Evolutionary conservation across 2,888 invertebrate species (phyloP), one percentile per base, ranked within the genome.

Genomic region (Oscheius sp.): DNA sequence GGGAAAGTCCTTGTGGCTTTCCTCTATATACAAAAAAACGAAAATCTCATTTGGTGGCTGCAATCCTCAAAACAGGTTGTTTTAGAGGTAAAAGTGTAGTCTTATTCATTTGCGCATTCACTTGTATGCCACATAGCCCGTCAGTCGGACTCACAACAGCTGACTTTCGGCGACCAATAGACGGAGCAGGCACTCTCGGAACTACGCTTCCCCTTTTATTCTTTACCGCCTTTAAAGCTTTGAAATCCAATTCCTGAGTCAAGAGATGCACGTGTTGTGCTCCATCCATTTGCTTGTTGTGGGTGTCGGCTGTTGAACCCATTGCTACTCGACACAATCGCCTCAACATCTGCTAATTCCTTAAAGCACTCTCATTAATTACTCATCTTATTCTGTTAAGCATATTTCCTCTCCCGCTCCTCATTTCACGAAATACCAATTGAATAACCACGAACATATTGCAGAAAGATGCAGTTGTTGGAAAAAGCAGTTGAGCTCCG

Each of bases 401-500:
- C 47, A 17, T 20, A 32, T 32, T 14, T 17, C 54, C 33, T 54
- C 4, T 22, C 33, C 32, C 17, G n/a, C 20, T 32, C 2, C 54
- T 50, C n/a, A 28, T 26, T 20, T 14, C 26, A 2, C 49, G 20
- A 4, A 47, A 6, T 47, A 4, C 3, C 20, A 20, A 47, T 47
- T 47, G 14, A 24, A 6, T 47, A 36, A 36, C 36, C 36, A 36
- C 36, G 20, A 56, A 24, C 56, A 33, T 24, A 56, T 56, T 56
- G 32, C 36, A 30, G 41, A 45, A 62, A 8, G 44, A 82, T 82
- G 82, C 75, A 82, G 71, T 76, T 81, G 69, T 67, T 82, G 68
- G 82, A 83, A 67, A 81, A 84, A 63, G 72, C 82, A 28, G 82
- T 84, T 28, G 81, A 82, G 67, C 75, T 80, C 51, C 70, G 75